Percentiles rank a stretch among this genome's conserved stretches.
Evolutionary conservation across 2,888 invertebrate species (phyloP).

Genomic region (Julus scanicus): DNA sequence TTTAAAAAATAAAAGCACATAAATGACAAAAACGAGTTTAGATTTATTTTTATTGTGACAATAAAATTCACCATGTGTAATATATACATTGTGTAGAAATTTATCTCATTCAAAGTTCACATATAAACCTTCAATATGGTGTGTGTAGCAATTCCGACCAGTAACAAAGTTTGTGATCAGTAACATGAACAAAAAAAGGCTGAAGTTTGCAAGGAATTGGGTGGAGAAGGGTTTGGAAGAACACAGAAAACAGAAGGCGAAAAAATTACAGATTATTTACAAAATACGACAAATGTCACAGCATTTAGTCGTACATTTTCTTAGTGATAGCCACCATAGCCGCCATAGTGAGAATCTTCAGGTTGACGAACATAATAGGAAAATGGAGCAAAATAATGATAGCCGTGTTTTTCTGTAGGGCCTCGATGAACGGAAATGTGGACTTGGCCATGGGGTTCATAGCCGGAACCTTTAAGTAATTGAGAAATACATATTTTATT

Average conservation of each 20-base stretch:
- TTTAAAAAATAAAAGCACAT: too few species aligned
- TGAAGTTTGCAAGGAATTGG: not conserved
- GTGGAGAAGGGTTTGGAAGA: not conserved
- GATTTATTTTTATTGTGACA: not conserved
- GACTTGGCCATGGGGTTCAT: slow-evolving; percentile 56
- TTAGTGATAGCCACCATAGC: slow-evolving; percentile 53
- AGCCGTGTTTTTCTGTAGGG: slow-evolving; percentile 57
- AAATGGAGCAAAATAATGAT: slow-evolving; percentile 58
- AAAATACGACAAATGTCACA: not conserved
- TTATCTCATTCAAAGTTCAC: not conserved
- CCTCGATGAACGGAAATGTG: slow-evolving; percentile 58
- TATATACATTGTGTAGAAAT: not conserved
- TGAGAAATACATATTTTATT: not conserved
- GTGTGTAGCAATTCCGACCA: not conserved
- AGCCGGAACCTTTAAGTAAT: slow-evolving; percentile 13
- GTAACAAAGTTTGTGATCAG: not conserved
- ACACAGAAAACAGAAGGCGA: not conserved
- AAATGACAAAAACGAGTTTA: not conserved
- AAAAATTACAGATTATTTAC: not conserved
- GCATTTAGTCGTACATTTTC: not conserved
- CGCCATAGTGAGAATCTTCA: slow-evolving; percentile 56
- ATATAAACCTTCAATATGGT: too few species aligned
- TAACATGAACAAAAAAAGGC: not conserved
- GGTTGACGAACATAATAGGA: slow-evolving; percentile 59
- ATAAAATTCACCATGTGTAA: not conserved